Evolutionary conservation across 2,888 invertebrate species (phyloP).

Genomic region (Erannis defoliaria): DNA sequence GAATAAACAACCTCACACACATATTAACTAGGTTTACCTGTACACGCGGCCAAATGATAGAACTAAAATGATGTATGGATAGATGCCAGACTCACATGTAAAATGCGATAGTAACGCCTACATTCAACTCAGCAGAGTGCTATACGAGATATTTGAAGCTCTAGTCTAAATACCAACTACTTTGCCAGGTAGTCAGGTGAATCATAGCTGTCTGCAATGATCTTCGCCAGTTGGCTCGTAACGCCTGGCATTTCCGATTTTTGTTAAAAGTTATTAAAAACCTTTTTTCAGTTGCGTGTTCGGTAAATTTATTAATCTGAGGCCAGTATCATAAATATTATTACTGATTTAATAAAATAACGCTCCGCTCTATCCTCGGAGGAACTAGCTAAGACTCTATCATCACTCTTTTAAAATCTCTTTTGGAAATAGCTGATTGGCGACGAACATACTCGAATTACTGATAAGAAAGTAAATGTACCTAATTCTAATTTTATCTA

Average conservation of each 20-base stretch:
- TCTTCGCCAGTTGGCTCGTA: slow-evolving; percentile 23
- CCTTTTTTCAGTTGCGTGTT: too few species aligned
- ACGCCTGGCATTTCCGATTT: slow-evolving; percentile 41
- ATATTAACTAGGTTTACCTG: not conserved
- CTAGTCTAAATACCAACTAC: slow-evolving; percentile 16
- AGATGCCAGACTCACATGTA: not conserved
- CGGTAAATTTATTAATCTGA: not conserved
- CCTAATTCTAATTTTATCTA: too few species aligned
- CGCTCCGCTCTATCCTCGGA: not conserved
- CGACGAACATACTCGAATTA: not conserved
- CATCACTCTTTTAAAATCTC: not conserved
- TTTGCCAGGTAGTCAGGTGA: slow-evolving; percentile 37
- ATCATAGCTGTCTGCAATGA: slow-evolving; percentile 35
- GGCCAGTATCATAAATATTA: not conserved
- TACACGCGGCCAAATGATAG: not conserved
- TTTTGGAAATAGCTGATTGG: not conserved
- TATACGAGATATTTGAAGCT: slow-evolving; percentile 16
- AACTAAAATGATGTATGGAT: not conserved
- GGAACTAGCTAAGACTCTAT: too few species aligned
- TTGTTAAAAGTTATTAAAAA: slow-evolving; percentile 19
- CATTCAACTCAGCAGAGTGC: not conserved
- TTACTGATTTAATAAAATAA: not conserved
- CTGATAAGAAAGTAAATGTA: too few species aligned
- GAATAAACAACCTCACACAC: slow-evolving; percentile 2
- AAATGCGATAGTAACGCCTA: not conserved